These are phyloP conservation scores for Microtus ochrogaster DNA, from an alignment of 2,113 vertebrate genomes.

Conservation along the genomic window DNA sequence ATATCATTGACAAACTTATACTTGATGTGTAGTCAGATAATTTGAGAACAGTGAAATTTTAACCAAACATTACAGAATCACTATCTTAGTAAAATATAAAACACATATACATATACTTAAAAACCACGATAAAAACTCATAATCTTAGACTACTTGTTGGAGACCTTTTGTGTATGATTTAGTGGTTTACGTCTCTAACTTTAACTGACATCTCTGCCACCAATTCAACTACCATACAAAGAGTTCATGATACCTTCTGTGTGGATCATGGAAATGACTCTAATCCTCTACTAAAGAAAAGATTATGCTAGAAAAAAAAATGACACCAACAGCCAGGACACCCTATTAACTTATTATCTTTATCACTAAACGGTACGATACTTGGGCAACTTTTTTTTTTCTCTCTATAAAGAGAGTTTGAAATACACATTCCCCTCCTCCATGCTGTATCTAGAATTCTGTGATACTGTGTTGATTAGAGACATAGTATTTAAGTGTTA, in stretches of 20 bases:
- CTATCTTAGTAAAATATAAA: conserved; percentile 16
- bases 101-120: not conserved
- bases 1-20: not conserved
- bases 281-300: not conserved
- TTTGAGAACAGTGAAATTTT: not conserved
- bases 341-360: conserved; percentile 33
- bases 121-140: not conserved
- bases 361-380: conserved; percentile 45
- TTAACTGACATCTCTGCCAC: not conserved
- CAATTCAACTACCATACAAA: not conserved
- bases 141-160: not conserved
- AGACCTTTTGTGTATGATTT: not conserved
- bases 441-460: conserved; percentile 9
- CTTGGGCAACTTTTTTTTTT: conserved; percentile 14
- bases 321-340: not conserved
- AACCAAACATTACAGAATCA: not conserved
- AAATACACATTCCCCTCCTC: not conserved
- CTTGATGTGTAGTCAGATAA: not conserved
- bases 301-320: not conserved
- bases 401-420: not conserved
- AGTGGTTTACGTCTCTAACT: not conserved
- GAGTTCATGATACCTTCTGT: not conserved
- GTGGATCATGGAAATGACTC: not conserved
- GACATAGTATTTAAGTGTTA: conserved; percentile 60
- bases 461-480: conserved; percentile 52